These are phyloP conservation scores for Lacerta agilis DNA, from an alignment of 2,797 vertebrate species.

Conservation along the genomic window DNA sequence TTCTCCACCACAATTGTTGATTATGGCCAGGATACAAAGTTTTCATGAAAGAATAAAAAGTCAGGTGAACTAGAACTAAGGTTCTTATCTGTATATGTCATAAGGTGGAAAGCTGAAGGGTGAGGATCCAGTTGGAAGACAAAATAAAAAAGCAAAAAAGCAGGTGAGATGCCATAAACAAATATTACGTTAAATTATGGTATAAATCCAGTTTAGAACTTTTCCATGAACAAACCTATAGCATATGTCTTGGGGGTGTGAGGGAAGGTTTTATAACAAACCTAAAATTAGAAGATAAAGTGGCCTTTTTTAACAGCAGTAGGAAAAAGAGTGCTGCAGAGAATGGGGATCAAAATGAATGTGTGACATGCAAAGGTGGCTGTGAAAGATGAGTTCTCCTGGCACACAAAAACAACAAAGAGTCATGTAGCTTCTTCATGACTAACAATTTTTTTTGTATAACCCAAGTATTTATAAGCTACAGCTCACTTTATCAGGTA, in stretches of 20 bases:
- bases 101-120: background rate
- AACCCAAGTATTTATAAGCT: too few relatives aligned
- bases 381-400: slow-evolving; percentile 72
- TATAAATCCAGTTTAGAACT: slow-evolving; percentile 50
- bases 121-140: background rate
- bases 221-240: slow-evolving; percentile 67
- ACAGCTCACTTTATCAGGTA: too few relatives aligned
- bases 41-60: background rate
- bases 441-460: too few relatives aligned
- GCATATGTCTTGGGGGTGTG: slow-evolving; percentile 75
- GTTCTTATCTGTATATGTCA: background rate
- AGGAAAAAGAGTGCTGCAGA: slow-evolving; percentile 70
- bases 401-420: background rate
- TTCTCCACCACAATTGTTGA: too few relatives aligned
- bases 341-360: slow-evolving; percentile 73
- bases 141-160: background rate
- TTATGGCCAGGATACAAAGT: background rate
- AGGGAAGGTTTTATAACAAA: slow-evolving; percentile 74
- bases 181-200: too few relatives aligned
- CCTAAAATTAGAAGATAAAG: slow-evolving; percentile 78
- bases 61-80: background rate
- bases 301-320: slow-evolving; percentile 74
- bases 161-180: too few relatives aligned
- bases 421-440: too few relatives aligned
- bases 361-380: slow-evolving; percentile 72